Evolutionary conservation across 2,113 vertebrate genomes (phyloP), one percentile per base, ranked within the genome.

Genomic region (Phylloscopus whistleri): DNA sequence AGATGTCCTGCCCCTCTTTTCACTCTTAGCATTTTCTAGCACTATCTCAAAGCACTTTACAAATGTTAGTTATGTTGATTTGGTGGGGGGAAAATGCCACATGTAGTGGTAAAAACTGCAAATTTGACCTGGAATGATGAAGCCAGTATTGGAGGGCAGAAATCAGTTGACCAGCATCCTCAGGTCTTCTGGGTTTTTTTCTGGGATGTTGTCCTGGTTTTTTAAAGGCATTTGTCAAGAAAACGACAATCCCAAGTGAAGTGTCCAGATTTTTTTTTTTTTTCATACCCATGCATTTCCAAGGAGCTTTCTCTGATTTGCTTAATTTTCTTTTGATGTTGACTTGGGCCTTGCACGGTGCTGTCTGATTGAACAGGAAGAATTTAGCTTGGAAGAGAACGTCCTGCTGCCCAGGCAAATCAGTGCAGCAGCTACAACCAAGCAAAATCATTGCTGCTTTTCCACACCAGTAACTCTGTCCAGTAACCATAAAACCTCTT

Each of bases 31-130:
- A 23, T 89, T 95, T 91, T 69, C 8, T 78, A 84, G 94, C 72
- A 92, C 92, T 96, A 87, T 91, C 93, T 94, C 60, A 84, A 93
- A 97, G 90, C 88, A 97, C 95, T 97, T 95, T 94, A 96, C 84
- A 41, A 43, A 84, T 62, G 56, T 84, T 89, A 64, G 53, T 73
- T 56, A 13, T 2, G 33, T 41, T 81, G 56, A 76, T 74, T 80
- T 66, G 87, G 41, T 56, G 41, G 31, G 37, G 39, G 62, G 2
- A 53, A 77, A 24, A 67, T 66, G 3, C 1, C n/a, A 82, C 35
- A 2, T 4, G 23, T 21, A 43, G 52, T 81, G 48, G 33, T 74
- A 76, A 78, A 84, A 95, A 52, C 48, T 67, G 74, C 59, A 73
- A 35, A 72, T 86, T 63, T 86, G 68, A 55, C 62, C 62, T 76